phyloP scores from a whole-genome alignment of 2,888 invertebrate genomes.

The Dusona sp. region DNA sequence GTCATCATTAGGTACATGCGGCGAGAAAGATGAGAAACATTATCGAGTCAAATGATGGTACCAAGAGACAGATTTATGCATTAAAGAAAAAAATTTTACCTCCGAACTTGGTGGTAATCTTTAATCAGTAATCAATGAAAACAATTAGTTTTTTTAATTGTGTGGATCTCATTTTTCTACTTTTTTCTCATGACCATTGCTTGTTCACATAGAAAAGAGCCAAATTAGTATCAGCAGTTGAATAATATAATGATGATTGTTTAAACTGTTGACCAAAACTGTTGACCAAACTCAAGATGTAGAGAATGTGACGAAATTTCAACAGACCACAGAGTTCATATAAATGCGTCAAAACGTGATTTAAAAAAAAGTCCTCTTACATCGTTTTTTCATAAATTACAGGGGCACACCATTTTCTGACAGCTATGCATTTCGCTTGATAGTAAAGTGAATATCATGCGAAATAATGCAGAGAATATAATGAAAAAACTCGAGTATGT shows the following conservation, averaged over 20 bases:
- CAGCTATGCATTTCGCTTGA: no score
- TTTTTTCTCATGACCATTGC: background rate
- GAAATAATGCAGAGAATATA: background rate
- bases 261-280: background rate
- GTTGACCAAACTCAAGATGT: background rate
- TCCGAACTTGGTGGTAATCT: background rate
- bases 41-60: background rate
- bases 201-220: background rate
- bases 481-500: background rate
- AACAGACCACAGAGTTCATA: no score
- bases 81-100: background rate
- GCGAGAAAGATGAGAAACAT: background rate
- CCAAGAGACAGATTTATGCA: background rate
- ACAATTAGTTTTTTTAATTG: background rate
- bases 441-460: background rate
- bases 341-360: background rate
- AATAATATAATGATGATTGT: background rate
- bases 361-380: background rate
- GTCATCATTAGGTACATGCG: constrained; percentile 38
- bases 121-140: background rate
- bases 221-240: background rate
- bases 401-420: background rate
- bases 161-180: background rate
- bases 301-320: no score
- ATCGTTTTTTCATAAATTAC: background rate